These are phyloP conservation scores for Pissodes strobi DNA, from an alignment of 1,140 invertebrate genomes.

Conservation along the genomic window DNA sequence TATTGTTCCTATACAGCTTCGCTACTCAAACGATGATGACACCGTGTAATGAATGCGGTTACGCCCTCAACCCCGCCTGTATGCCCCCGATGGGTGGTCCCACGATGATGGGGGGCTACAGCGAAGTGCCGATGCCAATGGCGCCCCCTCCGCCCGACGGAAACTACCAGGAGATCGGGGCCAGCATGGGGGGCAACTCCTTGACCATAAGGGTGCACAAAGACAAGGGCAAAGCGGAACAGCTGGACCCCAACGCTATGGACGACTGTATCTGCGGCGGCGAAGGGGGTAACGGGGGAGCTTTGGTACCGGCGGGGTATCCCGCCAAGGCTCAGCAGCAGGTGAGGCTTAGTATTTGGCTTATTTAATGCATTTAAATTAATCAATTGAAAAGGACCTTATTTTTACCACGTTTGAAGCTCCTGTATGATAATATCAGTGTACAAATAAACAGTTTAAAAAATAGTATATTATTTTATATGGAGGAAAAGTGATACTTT, in stretches of 20 bases:
- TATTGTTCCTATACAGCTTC: no score
- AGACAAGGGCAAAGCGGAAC: conserved; percentile 48
- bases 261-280: conserved; percentile 20
- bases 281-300: no score
- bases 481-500: no score
- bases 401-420: no score
- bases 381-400: no score
- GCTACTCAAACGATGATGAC: conserved; percentile 15
- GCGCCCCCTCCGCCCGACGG: conserved; percentile 24
- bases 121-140: neutral
- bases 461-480: no score
- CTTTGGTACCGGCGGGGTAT: neutral
- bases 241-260: conserved; percentile 28
- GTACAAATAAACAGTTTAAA: no score
- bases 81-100: neutral
- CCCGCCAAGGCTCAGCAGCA: conserved; percentile 20
- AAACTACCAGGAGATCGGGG: conserved; percentile 55
- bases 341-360: no score
- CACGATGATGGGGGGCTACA: neutral
- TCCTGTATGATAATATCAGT: no score
- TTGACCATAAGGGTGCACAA: conserved; percentile 54
- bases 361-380: no score
- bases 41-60: conserved; percentile 47
- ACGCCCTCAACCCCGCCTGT: conserved; percentile 27
- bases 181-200: conserved; percentile 54